Conservation (phyloP, 2,113 vertebrate species). For the Cyrtonyx montezumae region DNA sequence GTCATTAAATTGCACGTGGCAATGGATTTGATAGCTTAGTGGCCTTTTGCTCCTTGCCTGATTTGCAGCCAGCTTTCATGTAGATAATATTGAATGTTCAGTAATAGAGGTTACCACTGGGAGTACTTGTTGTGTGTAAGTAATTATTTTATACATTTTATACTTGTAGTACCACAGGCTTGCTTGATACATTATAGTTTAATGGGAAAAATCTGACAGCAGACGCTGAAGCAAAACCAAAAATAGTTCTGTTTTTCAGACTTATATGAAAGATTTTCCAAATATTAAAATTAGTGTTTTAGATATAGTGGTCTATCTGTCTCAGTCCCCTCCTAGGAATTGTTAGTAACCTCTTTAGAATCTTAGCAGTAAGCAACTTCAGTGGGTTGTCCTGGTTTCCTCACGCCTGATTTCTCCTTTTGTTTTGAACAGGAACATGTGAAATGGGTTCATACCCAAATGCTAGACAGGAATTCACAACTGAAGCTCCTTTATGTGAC, state of each 20-base stretch:
- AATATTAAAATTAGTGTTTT: background rate
- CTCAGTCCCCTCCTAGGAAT: background rate
- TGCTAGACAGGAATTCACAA: conserved; percentile 79
- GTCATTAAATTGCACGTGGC: background rate
- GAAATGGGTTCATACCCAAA: conserved; percentile 87
- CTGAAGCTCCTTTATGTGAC: conserved; percentile 95
- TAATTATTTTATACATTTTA: background rate
- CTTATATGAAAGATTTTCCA: background rate
- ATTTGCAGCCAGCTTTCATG: background rate
- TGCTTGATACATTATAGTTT: background rate
- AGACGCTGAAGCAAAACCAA: background rate
- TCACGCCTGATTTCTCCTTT: background rate
- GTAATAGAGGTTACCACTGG: background rate
- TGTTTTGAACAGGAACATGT: conserved; percentile 84
- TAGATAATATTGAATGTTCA: background rate
- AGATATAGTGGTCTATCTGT: background rate
- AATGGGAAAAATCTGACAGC: background rate
- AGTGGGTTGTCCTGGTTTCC: background rate
- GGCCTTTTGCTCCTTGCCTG: background rate
- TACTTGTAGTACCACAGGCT: too few relatives aligned
- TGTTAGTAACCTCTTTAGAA: background rate
- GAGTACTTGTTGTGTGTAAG: background rate
- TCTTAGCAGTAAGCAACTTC: background rate
- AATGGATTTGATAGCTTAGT: background rate
- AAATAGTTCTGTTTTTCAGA: background rate